Conservation (phyloP, 2,888 invertebrate genomes). For the Chydorus sphaericus region DNA sequence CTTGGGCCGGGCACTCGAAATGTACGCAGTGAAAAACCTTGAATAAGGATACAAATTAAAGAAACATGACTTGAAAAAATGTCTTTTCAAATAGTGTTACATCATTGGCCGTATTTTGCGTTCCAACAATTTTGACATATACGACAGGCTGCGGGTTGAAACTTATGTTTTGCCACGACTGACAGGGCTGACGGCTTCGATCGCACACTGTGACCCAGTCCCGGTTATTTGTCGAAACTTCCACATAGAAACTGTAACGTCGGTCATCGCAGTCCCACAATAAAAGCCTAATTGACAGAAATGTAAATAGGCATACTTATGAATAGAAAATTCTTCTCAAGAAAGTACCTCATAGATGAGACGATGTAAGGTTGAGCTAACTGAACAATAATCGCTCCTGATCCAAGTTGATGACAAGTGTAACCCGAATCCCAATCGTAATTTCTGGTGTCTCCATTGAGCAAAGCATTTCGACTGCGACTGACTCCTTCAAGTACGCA, state of each 20-base stretch:
- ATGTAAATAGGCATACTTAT: too few species aligned
- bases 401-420: constrained; percentile 90
- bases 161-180: constrained; percentile 85
- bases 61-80: not conserved
- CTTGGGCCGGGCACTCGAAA: constrained; percentile 81
- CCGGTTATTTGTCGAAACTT: constrained; percentile 80
- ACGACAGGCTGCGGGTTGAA: constrained; percentile 76
- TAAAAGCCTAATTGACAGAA: constrained; percentile 55
- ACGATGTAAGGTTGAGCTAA: constrained; percentile 91
- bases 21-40: constrained; percentile 96
- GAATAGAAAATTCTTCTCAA: not conserved
- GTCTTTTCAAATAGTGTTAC: too few species aligned
- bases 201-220: constrained; percentile 88
- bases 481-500: constrained; percentile 91
- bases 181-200: constrained; percentile 65
- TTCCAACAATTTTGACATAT: constrained; percentile 58
- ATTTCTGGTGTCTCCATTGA: constrained; percentile 86
- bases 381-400: constrained; percentile 87
- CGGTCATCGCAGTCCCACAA: constrained; percentile 96
- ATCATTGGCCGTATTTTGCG: constrained; percentile 93
- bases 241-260: constrained; percentile 89
- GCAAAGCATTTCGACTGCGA: constrained; percentile 78
- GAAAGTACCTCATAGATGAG: constrained; percentile 55
- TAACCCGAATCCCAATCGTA: constrained; percentile 99
- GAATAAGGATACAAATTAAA: constrained; percentile 17